A percentile compares a stretch with the other conserved stretches of the same genome.
These are phyloP conservation scores for Podarcis cretensis DNA, from an alignment of 2,113 vertebrate species.

Conservation along the genomic window DNA sequence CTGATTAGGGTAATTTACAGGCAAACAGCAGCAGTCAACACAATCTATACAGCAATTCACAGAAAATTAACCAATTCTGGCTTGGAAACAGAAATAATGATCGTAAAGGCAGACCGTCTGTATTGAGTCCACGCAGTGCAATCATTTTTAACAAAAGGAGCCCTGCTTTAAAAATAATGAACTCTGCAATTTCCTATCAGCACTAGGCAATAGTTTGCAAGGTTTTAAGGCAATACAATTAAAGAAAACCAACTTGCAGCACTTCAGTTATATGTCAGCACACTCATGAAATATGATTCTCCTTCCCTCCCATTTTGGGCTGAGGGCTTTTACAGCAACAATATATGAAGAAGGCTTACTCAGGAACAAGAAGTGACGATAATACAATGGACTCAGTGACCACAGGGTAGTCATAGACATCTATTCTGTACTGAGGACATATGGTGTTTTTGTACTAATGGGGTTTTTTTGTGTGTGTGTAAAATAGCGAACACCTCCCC, in stretches of 20 bases:
- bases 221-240: background rate
- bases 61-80: background rate
- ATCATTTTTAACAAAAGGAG: background rate
- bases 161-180: background rate
- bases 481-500: too few species aligned
- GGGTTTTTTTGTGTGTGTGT: too few species aligned
- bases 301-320: background rate
- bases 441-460: too few species aligned
- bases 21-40: background rate
- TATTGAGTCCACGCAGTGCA: background rate
- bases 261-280: background rate
- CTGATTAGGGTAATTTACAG: slow-evolving; percentile 8
- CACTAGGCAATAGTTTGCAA: background rate
- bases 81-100: background rate
- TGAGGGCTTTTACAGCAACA: background rate
- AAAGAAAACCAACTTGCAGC: background rate
- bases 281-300: background rate
- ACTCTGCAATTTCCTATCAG: background rate
- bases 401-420: background rate
- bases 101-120: background rate
- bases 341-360: background rate
- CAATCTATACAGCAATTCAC: slow-evolving; percentile 7
- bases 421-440: background rate
- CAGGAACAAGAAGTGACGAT: background rate
- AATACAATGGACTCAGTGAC: background rate